Evolutionary conservation across 2,888 invertebrate genomes (phyloP).

Genomic region (Choreutis nemorana): DNA sequence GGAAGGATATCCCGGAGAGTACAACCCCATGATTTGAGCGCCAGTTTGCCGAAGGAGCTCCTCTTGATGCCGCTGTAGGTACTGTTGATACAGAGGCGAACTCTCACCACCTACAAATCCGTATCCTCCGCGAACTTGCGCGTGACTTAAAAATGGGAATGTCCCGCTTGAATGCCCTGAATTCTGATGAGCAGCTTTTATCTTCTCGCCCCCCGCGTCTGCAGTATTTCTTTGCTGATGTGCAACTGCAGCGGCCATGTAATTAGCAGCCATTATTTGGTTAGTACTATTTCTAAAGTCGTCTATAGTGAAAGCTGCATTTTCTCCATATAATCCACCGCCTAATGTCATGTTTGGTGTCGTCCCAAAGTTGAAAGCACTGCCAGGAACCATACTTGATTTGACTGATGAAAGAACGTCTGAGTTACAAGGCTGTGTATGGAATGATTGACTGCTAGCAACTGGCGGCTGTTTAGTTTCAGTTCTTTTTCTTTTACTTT

Average conservation of each 20-base stretch:
- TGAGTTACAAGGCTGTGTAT: conserved; percentile 69
- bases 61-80: conserved; percentile 70
- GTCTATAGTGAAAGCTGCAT: conserved; percentile 71
- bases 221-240: conserved; percentile 45
- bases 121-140: conserved; percentile 67
- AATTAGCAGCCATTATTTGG: conserved; percentile 64
- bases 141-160: conserved; percentile 69
- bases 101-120: conserved; percentile 71
- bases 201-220: conserved; percentile 39
- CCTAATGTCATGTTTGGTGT: conserved; percentile 67
- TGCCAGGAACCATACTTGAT: conserved; percentile 76
- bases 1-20: conserved; percentile 71
- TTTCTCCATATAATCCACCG: conserved; percentile 69
- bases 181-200: conserved; percentile 57
- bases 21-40: conserved; percentile 69
- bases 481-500: conserved; percentile 42
- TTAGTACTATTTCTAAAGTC: conserved; percentile 70
- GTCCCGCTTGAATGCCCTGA: conserved; percentile 42
- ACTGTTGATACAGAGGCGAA: conserved; percentile 76
- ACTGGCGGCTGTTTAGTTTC: conserved; percentile 32
- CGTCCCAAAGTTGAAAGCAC: conserved; percentile 86
- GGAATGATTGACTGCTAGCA: conserved; percentile 46
- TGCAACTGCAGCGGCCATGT: conserved; percentile 44
- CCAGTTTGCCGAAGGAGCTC: conserved; percentile 67
- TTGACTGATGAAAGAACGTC: conserved; percentile 48